A percentile compares a stretch with the other conserved stretches of the same genome.
Evolutionary conservation across 1,140 invertebrate species (phyloP).

Genomic region (Polypedilum pembai): DNA sequence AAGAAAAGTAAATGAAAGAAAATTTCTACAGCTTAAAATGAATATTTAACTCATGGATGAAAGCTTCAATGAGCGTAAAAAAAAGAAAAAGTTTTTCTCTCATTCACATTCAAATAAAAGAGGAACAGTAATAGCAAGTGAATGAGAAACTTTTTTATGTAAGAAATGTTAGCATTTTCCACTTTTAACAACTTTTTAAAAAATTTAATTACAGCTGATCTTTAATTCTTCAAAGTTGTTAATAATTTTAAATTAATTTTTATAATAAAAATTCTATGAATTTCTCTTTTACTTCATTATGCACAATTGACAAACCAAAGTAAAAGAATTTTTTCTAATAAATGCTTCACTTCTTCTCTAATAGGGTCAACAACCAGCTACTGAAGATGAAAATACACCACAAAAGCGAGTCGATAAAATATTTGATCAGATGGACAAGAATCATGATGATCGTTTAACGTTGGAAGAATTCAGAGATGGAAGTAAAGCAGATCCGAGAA

Average conservation of each 20-base stretch:
- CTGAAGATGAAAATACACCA: constrained; percentile 90
- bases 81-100: background rate
- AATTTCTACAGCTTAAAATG: too few relatives aligned
- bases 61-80: constrained; percentile 17
- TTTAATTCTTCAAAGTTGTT: background rate
- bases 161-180: too few relatives aligned
- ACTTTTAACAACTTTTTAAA: too few relatives aligned
- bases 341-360: constrained; percentile 33
- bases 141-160: too few relatives aligned
- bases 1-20: background rate
- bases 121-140: too few relatives aligned
- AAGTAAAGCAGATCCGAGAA: constrained; percentile 95
- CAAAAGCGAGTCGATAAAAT: constrained; percentile 95
- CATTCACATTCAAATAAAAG: background rate
- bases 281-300: background rate
- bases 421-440: constrained; percentile 98
- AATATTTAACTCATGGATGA: background rate
- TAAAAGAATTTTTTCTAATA: background rate
- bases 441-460: constrained; percentile 93
- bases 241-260: too few relatives aligned
- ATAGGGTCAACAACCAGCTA: constrained; percentile 79
- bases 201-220: too few relatives aligned
- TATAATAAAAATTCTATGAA: too few relatives aligned
- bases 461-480: constrained; percentile 98
- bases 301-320: too few relatives aligned